A percentile compares a stretch with the other conserved stretches of the same genome.
phyloP scores from a whole-genome alignment of 2,113 vertebrate genomes.

The Cichladusa arquata region DNA sequence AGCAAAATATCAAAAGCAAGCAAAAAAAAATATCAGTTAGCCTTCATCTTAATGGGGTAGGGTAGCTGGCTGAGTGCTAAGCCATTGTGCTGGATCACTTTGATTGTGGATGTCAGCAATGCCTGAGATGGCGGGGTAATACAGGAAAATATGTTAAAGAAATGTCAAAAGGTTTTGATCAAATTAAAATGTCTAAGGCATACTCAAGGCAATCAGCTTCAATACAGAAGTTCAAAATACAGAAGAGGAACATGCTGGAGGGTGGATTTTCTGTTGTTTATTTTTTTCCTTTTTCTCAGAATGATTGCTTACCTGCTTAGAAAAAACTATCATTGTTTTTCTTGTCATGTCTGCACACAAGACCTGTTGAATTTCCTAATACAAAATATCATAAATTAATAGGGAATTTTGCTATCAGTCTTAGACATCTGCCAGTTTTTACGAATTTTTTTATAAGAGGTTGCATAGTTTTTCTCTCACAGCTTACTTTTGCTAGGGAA shows the following conservation, averaged over 20 bases:
- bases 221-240: background rate
- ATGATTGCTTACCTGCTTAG: background rate
- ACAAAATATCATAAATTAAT: slow-evolving; percentile 10
- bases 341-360: background rate
- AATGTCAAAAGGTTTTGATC: slow-evolving; percentile 13
- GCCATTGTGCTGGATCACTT: background rate
- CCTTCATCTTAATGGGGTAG: background rate
- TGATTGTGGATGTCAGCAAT: background rate
- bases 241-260: background rate
- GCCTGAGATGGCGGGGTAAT: background rate
- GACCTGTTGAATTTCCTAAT: background rate
- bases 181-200: slow-evolving; percentile 32
- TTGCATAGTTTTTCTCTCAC: background rate
- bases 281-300: background rate
- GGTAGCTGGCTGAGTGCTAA: background rate
- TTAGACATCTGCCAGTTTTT: background rate
- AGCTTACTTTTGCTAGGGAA: background rate
- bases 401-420: background rate
- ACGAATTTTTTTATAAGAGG: background rate
- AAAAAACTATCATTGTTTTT: slow-evolving; percentile 2
- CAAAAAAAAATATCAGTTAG: slow-evolving; percentile 1
- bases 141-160: background rate
- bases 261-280: background rate
- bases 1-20: slow-evolving; percentile 52
- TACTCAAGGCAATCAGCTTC: background rate